Evolutionary conservation across 2,113 vertebrate species (phyloP).

Genomic region (Alosa alosa): DNA sequence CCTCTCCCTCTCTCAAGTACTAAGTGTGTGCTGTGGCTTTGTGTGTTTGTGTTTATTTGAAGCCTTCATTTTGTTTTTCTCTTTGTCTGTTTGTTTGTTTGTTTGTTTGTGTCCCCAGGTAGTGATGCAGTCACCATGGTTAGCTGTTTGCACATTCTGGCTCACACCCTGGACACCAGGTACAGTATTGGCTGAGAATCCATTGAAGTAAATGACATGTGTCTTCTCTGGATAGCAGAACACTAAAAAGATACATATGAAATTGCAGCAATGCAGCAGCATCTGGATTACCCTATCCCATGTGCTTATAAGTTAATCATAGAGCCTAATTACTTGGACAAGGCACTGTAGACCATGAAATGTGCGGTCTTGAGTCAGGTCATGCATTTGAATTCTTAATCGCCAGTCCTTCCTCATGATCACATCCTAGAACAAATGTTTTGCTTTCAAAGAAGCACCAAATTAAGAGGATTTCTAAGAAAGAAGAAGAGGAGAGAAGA

Average conservation of each 20-base stretch:
- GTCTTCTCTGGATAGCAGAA: background rate
- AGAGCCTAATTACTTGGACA: background rate
- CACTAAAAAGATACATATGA: background rate
- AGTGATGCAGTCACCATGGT: constrained; percentile 93
- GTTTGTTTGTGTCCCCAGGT: constrained; percentile 66
- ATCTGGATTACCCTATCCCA: background rate
- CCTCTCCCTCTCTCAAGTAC: background rate
- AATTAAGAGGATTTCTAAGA: background rate
- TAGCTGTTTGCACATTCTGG: constrained; percentile 96
- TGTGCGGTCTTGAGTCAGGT: background rate
- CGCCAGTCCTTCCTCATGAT: background rate
- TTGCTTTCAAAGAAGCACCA: background rate
- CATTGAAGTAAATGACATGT: background rate
- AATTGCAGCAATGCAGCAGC: background rate
- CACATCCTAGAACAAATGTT: background rate
- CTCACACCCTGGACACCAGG: constrained; percentile 95
- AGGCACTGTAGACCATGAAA: background rate
- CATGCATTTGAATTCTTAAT: background rate
- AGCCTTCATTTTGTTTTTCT: background rate
- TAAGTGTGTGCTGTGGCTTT: constrained; percentile 19
- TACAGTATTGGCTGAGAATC: constrained; percentile 51
- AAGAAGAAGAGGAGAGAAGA: background rate
- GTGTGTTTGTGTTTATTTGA: constrained; percentile 15
- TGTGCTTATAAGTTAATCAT: background rate
- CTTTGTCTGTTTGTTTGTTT: constrained; percentile 23